Base-by-base conservation (phyloP, 2,888 invertebrate genomes). In the Lycaena phlaeas region DNA sequence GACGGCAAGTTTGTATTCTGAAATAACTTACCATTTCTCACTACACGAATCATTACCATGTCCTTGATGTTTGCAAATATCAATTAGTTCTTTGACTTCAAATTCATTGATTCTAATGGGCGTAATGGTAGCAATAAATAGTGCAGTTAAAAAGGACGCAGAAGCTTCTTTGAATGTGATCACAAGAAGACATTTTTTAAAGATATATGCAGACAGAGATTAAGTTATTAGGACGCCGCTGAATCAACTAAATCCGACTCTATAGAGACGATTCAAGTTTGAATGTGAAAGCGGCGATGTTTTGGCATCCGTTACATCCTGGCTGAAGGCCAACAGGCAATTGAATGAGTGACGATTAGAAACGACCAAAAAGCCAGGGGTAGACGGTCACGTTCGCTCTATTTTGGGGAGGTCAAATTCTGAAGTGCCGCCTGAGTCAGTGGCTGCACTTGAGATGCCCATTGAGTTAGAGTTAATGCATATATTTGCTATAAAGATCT, bases 281-380 rank as follows among this genome's bases (percentile, higher is more conserved):
- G 41, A 56, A 55, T 59, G 63, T 68, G 61, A 67, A 68, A 64
- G 59, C 67, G 64, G 65, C 57, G 62, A 60, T 58, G 65, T 62
- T 61, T 66, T 67, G 71, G 69, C 66, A 66, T 61, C 61, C 54
- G 53, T 48, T 53, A 55, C 63, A 60, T 68, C 67, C 78, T 82
- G 84, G 82, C 76, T 63, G 60, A 61, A 71, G 67, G 77, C 82
- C 82, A 84, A 73, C 56, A 60, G 57, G 56, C 66, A 69, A 76
- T 78, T 81, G 78, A 82, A 81, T 82, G 81, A 78, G 71, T 76
- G 77, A 78, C 73, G 77, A 75, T 76, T 68, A 59, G 66, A 64
- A 60, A 64, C 58, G 60, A 64, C 60, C 63, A 68, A 72, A 68
- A 68, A 72, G 65, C 58, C 60, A 68, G 69, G 66, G 68, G 69